These are phyloP conservation scores for Spinus pinus DNA, from an alignment of 2,797 vertebrate species.

Conservation along the genomic window DNA sequence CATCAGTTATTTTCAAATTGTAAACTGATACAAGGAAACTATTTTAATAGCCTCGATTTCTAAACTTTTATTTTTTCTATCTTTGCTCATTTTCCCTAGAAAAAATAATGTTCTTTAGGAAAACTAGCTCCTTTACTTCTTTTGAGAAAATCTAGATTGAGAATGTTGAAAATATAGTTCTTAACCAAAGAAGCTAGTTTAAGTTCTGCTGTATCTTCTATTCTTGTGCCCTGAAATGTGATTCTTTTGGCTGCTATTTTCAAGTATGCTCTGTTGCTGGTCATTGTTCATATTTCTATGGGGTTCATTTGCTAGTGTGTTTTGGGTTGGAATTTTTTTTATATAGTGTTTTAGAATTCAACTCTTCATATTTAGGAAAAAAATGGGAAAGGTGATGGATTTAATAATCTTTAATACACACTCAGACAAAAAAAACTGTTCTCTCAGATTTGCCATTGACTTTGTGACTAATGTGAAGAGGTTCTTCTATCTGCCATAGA, in stretches of 20 bases:
- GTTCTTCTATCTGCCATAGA: not conserved
- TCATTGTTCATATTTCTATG: not conserved
- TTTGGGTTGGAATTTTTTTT: not conserved
- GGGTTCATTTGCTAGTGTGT: not conserved
- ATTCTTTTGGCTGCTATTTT: not conserved
- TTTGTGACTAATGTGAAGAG: not conserved
- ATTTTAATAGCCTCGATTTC: not conserved
- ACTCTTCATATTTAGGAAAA: not conserved
- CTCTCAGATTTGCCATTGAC: not conserved
- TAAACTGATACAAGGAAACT: not conserved
- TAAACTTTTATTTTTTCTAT: not conserved
- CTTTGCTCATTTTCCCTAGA: not conserved
- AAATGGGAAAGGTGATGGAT: not conserved
- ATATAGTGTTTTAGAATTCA: not conserved
- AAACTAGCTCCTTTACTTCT: not conserved
- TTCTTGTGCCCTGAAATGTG: not conserved
- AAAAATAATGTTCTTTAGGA: not conserved
- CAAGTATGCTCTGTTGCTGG: not conserved
- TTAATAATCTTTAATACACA: not conserved
- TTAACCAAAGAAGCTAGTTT: not conserved
- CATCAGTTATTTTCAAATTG: not conserved
- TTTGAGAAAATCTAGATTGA: not conserved
- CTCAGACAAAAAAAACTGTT: not conserved
- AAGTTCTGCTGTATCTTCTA: not conserved
- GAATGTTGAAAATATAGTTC: not conserved